Conservation (phyloP, 2,888 invertebrate genomes). For the Drosophila phalerata region DNA sequence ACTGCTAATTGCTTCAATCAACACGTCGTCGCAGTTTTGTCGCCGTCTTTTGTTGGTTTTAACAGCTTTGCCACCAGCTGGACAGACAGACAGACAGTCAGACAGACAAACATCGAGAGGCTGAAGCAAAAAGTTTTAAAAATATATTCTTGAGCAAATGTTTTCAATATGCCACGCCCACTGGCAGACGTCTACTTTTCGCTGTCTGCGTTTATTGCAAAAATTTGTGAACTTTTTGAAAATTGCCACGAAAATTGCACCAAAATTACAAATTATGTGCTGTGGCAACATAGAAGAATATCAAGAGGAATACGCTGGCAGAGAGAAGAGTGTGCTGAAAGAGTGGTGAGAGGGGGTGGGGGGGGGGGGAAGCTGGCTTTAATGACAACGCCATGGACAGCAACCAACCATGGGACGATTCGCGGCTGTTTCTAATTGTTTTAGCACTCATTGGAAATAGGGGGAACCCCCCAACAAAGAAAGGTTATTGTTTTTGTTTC, state of each 20-base stretch:
- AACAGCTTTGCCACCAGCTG: slow-evolving; percentile 39
- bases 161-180: slow-evolving; percentile 58
- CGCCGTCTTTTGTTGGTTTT: slow-evolving; percentile 49
- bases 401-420: slow-evolving; percentile 39
- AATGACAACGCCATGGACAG: slow-evolving; percentile 55
- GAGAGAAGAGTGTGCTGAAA: background rate
- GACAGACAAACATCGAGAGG: slow-evolving; percentile 4
- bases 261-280: slow-evolving; percentile 63
- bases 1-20: slow-evolving; percentile 84
- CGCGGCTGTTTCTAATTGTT: slow-evolving; percentile 80
- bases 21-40: slow-evolving; percentile 73
- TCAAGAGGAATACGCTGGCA: background rate
- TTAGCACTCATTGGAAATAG: slow-evolving; percentile 47
- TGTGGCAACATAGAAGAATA: background rate
- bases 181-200: slow-evolving; percentile 1
- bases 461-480: background rate
- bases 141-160: slow-evolving; percentile 45
- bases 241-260: slow-evolving; percentile 67
- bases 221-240: slow-evolving; percentile 42
- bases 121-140: slow-evolving; percentile 36
- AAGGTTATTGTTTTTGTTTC: slow-evolving; percentile 45
- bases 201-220: slow-evolving; percentile 46
- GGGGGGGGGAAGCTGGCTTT: slow-evolving; percentile 42
- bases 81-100: slow-evolving; percentile 6
- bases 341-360: background rate